phyloP scores from a whole-genome alignment of 2,113 vertebrate species.

The Trogon melanurus region DNA sequence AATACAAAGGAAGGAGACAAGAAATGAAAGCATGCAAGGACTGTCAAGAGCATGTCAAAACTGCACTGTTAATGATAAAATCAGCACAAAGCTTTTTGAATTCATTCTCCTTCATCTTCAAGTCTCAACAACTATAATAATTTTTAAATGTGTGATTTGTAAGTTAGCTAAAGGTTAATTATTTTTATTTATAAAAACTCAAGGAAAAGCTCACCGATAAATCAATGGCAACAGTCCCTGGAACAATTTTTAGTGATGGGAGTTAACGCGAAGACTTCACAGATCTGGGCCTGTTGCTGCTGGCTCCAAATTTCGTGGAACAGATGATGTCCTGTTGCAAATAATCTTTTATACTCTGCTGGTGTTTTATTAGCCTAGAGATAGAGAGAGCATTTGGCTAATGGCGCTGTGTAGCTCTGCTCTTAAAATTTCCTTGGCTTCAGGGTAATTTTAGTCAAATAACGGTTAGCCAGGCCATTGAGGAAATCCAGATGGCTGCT shows the following conservation, averaged over 20 bases:
- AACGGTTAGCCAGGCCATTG: neutral
- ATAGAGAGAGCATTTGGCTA: neutral
- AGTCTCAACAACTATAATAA: neutral
- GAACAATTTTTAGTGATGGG: neutral
- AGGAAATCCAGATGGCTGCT: neutral
- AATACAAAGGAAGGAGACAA: neutral
- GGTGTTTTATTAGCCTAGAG: neutral
- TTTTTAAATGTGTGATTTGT: neutral
- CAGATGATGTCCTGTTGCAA: neutral
- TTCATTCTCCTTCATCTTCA: neutral
- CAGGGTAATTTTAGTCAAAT: neutral
- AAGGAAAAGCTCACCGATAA: neutral
- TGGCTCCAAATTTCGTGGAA: neutral
- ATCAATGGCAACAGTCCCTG: neutral
- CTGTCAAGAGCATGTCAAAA: neutral
- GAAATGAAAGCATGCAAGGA: neutral
- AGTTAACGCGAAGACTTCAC: neutral
- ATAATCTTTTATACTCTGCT: neutral
- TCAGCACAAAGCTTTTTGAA: neutral
- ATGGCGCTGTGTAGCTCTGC: neutral
- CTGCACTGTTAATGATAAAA: neutral
- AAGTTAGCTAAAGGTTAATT: neutral
- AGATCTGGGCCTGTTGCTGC: neutral
- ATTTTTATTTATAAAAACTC: neutral
- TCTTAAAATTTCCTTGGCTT: neutral